Conservation (phyloP, 2,888 invertebrate genomes). For the Perizoma affinitatum region DNA sequence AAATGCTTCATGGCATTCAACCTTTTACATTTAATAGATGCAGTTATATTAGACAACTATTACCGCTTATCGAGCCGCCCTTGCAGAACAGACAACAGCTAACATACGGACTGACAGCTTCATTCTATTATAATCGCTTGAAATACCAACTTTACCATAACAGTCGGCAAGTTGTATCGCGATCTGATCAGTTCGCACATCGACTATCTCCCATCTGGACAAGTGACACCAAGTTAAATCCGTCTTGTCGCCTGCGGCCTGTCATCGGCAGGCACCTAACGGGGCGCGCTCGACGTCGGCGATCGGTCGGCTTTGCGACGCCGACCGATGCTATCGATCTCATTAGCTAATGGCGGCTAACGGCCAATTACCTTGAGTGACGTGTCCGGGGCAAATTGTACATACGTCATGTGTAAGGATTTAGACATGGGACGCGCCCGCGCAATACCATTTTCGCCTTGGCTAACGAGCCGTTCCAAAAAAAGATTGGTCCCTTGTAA, state of each 20-base stretch:
- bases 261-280: constrained; percentile 60
- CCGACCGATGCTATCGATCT: constrained; percentile 67
- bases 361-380: constrained; percentile 77
- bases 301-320: constrained; percentile 53
- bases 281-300: constrained; percentile 45
- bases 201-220: constrained; percentile 40
- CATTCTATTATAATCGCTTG: constrained; percentile 30
- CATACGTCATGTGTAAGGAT: constrained; percentile 28
- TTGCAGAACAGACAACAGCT: constrained; percentile 13
- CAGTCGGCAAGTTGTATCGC: constrained; percentile 23
- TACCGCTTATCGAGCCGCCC: constrained; percentile 20
- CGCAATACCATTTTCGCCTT: constrained; percentile 45
- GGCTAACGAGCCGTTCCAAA: constrained; percentile 54
- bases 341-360: constrained; percentile 67
- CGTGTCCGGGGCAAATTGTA: constrained; percentile 77
- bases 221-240: constrained; percentile 41
- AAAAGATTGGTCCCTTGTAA: constrained; percentile 16
- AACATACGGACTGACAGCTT: constrained; percentile 27
- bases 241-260: constrained; percentile 51
- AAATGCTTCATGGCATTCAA: constrained; percentile 16
- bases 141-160: constrained; percentile 28
- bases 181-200: constrained; percentile 40
- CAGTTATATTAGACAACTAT: constrained; percentile 25
- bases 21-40: constrained; percentile 21
- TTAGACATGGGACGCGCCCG: constrained; percentile 27